phyloP scores from a whole-genome alignment of 2,888 invertebrate genomes.

The Noctua pronuba region DNA sequence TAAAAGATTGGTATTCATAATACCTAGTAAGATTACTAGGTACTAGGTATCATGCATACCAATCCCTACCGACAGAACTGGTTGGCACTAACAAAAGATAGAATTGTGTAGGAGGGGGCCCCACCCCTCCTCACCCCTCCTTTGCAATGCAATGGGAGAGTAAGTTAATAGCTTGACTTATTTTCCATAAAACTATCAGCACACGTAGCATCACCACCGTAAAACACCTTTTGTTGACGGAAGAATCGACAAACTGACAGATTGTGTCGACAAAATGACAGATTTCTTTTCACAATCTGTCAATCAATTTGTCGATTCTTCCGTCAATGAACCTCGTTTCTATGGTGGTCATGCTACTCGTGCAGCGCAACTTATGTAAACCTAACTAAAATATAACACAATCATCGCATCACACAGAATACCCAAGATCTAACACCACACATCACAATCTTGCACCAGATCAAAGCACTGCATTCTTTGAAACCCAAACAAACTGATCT shows the following conservation, averaged over 20 bases:
- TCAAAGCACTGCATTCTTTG: constrained; percentile 48
- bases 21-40: no score
- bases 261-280: no score
- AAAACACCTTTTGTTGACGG: no score
- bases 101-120: neutral
- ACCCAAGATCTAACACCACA: constrained; percentile 21
- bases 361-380: constrained; percentile 2
- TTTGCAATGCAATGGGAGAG: neutral
- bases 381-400: neutral
- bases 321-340: no score
- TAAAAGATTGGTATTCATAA: no score
- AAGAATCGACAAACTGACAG: no score
- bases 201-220: no score
- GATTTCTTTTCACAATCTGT: no score
- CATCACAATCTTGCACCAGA: constrained; percentile 51
- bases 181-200: neutral
- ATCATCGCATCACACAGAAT: constrained; percentile 18
- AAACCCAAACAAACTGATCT: constrained; percentile 37
- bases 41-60: no score
- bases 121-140: no score
- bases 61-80: neutral
- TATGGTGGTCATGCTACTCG: no score
- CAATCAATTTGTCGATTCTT: no score
- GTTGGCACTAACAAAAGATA: neutral
- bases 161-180: neutral